Base-by-base conservation (phyloP, 2,888 invertebrate genomes). In the Strigamia transsilvanica region DNA sequence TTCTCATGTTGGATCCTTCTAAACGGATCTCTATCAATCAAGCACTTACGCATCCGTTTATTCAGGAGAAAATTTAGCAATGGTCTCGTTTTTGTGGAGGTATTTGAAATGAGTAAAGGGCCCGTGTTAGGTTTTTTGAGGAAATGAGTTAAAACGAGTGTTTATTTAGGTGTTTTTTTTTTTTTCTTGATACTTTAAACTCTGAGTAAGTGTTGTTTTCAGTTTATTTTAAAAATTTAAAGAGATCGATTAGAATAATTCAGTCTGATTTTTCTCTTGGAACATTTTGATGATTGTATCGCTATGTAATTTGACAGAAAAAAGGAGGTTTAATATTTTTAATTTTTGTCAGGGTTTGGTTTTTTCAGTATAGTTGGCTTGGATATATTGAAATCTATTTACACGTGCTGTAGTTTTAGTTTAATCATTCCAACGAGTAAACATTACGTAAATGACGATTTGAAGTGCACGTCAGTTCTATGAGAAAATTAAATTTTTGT, bases 11-110 rank as follows among this genome's bases (percentile, higher is more conserved):
- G 81, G 98, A 99, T 89, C 94, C 98, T 0, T 92, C 93, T 46
- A 98, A 98, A 89, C 91, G 98, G 82, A 93, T 97, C 85, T 94
- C 96, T n/a, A 92, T 98, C 84, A 97, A 96, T 89, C 96, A 97
- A 87, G 97, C 97, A 56, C 91, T 99, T 81, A 93, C 94, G 27
- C 98, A 99, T 89, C 94, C 97, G 0, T 98, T 98, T 89, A 97
- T 99, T 87, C 94, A 95, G 89, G 98, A 99, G 87, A 96, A 94
- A 90, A 94, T 95, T 89, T 90, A 81, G 84, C 23, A 15, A 7
- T 23, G 32, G 21, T 80, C 46, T 79, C 41, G 9, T 38, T 79
- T 18, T 18, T 6, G 15, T 10, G 18, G 42, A 79, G 23, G 42
- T 79, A 79, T 79, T 79, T 41, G 34, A 34, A 78, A 32, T 21